Conservation (phyloP, 2,797 vertebrate species). For the Monodelphis domestica region DNA sequence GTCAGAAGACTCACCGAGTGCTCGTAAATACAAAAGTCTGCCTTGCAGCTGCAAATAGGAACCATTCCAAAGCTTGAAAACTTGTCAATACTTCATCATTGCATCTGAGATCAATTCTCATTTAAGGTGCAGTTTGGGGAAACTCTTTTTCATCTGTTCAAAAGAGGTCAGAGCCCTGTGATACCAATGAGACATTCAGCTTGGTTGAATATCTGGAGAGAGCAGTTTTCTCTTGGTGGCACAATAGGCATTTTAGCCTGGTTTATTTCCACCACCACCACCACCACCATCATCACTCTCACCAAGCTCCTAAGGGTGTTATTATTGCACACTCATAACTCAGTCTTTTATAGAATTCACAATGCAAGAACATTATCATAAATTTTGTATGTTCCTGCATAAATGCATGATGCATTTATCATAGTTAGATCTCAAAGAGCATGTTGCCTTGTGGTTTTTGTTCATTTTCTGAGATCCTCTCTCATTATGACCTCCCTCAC, state of each 20-base stretch:
- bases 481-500: neutral
- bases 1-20: constrained; percentile 82
- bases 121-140: constrained; percentile 43
- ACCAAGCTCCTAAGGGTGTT: neutral
- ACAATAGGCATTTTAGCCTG: neutral
- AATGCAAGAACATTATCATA: neutral
- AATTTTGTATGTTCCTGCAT: neutral
- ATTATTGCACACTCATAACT: neutral
- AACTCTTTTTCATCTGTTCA: neutral
- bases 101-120: constrained; percentile 80
- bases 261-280: neutral
- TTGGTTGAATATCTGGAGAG: neutral
- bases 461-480: neutral
- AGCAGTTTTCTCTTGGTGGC: neutral
- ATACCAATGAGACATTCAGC: neutral
- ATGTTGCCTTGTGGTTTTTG: neutral
- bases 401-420: neutral
- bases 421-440: constrained; percentile 23
- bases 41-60: constrained; percentile 78
- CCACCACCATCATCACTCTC: neutral
- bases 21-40: constrained; percentile 84
- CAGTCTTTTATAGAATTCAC: neutral
- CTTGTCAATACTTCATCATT: constrained; percentile 79
- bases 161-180: no score
- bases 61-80: constrained; percentile 76